Percentiles rank a stretch among this genome's conserved stretches.
These are phyloP conservation scores for Sinocyclocheilus grahami DNA, from an alignment of 2,113 vertebrate species.

Conservation along the genomic window DNA sequence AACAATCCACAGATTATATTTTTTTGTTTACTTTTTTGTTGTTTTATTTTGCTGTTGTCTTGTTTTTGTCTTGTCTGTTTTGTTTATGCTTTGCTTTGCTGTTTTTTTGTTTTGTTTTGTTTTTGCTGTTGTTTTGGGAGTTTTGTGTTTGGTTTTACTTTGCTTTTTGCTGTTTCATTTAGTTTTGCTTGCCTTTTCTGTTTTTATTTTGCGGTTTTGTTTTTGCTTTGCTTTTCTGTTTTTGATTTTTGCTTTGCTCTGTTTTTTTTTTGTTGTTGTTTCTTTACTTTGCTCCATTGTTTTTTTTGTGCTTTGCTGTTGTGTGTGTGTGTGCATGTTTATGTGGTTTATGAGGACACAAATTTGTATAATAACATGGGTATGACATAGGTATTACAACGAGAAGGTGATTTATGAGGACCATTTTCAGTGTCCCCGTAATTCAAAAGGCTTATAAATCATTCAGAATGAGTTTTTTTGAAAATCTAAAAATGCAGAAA, in stretches of 20 bases:
- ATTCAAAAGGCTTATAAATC: no score
- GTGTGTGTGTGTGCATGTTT: no score
- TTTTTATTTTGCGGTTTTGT: not conserved
- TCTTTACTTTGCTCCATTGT: not conserved
- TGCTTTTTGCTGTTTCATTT: not conserved
- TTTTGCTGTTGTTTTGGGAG: not conserved
- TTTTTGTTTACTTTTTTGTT: not conserved
- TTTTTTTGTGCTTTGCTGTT: not conserved
- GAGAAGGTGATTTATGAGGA: no score
- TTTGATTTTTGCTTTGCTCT: not conserved
- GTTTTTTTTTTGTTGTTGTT: not conserved
- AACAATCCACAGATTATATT: not conserved
- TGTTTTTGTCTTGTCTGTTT: not conserved
- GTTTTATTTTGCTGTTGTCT: not conserved
- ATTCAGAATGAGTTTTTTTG: no score
- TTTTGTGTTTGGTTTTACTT: not conserved
- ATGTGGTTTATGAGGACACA: no score
- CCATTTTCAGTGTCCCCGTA: no score
- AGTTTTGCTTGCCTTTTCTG: not conserved
- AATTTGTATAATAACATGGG: no score
- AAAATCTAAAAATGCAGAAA: no score
- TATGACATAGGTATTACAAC: no score
- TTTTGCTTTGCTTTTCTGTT: not conserved
- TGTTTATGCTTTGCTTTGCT: not conserved
- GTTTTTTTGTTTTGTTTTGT: not conserved